Conservation (phyloP, 1,140 invertebrate genomes). For the Pissodes strobi region DNA sequence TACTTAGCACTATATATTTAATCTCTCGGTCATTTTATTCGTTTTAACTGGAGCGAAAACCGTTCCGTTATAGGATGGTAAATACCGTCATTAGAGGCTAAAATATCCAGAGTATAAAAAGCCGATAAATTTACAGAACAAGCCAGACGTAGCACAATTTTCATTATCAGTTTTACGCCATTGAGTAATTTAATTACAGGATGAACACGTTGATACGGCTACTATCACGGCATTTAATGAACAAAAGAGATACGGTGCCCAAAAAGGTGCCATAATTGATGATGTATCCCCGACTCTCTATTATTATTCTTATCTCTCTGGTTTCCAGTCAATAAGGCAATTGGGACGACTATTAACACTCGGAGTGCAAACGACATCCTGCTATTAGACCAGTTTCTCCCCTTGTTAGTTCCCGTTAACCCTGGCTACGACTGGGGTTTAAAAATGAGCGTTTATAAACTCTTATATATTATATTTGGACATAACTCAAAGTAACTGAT, state of each 20-base stretch:
- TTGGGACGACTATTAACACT: constrained; percentile 38
- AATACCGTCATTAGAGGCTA: too few species aligned
- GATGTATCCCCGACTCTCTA: constrained; percentile 33
- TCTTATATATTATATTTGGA: too few species aligned
- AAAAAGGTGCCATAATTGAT: constrained; percentile 42
- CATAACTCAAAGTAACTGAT: too few species aligned
- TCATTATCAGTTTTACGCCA: constrained; percentile 5
- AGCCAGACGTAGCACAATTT: not conserved
- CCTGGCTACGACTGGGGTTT: too few species aligned
- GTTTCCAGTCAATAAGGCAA: constrained; percentile 48
- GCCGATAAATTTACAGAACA: too few species aligned
- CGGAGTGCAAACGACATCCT: constrained; percentile 36
- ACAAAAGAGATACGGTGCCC: constrained; percentile 37
- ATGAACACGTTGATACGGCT: constrained; percentile 12
- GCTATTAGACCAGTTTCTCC: constrained; percentile 23
- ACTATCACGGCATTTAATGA: not conserved
- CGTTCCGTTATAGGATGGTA: too few species aligned
- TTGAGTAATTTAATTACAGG: constrained; percentile 1
- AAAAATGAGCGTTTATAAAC: too few species aligned
- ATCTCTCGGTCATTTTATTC: too few species aligned
- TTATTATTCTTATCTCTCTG: constrained; percentile 45
- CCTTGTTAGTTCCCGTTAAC: too few species aligned
- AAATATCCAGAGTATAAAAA: too few species aligned
- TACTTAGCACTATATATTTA: too few species aligned
- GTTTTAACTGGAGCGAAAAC: too few species aligned